Evolutionary conservation across 2,888 invertebrate genomes (phyloP), one percentile per base, ranked within the genome.

Genomic region (Odontomyia ornata): DNA sequence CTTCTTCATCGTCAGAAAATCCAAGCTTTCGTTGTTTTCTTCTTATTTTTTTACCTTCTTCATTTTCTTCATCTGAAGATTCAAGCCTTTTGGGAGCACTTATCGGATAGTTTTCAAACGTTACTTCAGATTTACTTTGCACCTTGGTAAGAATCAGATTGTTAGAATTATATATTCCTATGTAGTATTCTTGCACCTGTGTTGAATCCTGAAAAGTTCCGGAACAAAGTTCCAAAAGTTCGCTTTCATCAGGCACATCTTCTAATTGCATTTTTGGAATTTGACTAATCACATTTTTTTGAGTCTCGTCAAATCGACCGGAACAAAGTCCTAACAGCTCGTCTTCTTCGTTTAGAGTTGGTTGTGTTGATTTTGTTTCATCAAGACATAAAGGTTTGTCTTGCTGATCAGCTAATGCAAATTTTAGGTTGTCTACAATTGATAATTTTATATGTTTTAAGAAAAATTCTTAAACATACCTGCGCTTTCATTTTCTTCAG

Each of bases 261-360:
- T 15, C 5, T 23, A 46, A 18, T 72, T 79, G 76, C 23, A 73
- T 47, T n/a, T 57, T 76, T 3, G 64, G 78, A 18, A 77, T 69
- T 52, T 77, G 79, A 27, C 64, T 75, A 7, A 77, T 65, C 1
- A 36, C 30, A 25, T 67, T 57, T 23, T 56, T 60, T 72, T 78
- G 77, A 0, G 85, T 81, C 7, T 87, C 88, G 79, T 88, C 89
- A 82, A 91, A 91, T 78, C 89, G 87, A 0, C 90, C 91, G 4
- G 90, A 90, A 80, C 90, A 91, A 15, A 91, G 82, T 4, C 86
- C 89, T 62, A 89, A 81, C 4, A 90, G 82, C 80, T 89, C 89
- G 78, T 88, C 88, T 52, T 89, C 88, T 13, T 83, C 82, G 75
- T 83, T 47, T 13, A 36, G n/a, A 47, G 25, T 46, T 43, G 18